Base-by-base conservation (phyloP, 2,888 invertebrate species). In the Caenorhabditis wallacei region DNA sequence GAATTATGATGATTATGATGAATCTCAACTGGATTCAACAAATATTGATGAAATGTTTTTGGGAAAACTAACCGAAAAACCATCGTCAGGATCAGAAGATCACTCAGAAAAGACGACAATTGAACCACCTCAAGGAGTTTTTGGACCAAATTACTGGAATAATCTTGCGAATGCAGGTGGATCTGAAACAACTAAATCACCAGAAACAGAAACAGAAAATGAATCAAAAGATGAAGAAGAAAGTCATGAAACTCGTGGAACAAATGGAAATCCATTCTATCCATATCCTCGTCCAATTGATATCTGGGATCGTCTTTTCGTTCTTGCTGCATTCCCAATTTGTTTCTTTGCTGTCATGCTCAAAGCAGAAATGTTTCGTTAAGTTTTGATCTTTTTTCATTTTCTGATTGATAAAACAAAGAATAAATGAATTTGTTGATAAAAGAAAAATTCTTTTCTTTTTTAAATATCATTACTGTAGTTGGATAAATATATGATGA, bases 271-370 rank as follows among this genome's bases (percentile, higher is more conserved):
- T 26, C 48, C 66, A n/a, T 66, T 66, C 26, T 64, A 16, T 30
- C 66, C 66, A 51, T 68, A 24, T 16, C 68, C 75, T 16, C 68
- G 78, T 18, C 78, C 61, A 53, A 20, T 80, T 54, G 74, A 74
- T 43, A 13, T 64, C 18, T 72, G 80, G 80, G 79, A 79, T 63
- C 80, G 80, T n/a, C 68, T 80, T 3, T 56, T 80, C 20, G 69
- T 74, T 22, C 69, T 80, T 26, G 59, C 53, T 20, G 72, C 80
- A 7, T 74, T 80, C 37, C 80, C 80, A 4, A 74, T 80, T 26
- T 74, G 72, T 59, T 74, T 74, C 56, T 61, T 61, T 18, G 72
- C 74, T 22, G 53, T 80, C 24, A 61, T 74, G 59, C 69, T 78
- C 69, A 78, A 78, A 53, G 59, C 69, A 37, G 61, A 61, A 69